Evolutionary conservation across 1,140 invertebrate genomes (phyloP).

Genomic region (Anoplolepis gracilipes): DNA sequence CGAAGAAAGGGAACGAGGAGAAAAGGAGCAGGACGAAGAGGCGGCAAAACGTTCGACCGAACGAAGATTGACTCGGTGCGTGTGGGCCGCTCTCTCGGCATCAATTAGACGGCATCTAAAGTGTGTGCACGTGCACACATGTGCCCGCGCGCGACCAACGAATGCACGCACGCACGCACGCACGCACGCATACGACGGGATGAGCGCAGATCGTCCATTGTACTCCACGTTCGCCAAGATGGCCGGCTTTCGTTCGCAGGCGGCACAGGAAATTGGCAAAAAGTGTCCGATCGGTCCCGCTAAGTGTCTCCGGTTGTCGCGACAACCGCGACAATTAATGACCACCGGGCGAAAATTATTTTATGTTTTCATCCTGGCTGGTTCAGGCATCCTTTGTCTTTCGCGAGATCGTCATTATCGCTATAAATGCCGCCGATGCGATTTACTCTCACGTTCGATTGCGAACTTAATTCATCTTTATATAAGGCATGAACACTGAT

Average conservation of each 20-base stretch:
- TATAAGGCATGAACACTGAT: not conserved
- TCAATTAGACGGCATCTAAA: conserved; percentile 77
- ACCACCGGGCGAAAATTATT: conserved; percentile 77
- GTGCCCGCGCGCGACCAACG: conserved; percentile 22
- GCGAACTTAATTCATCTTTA: not conserved
- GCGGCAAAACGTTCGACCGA: conserved; percentile 70
- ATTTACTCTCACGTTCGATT: not conserved
- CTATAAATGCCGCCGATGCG: not conserved
- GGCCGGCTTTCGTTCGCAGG: conserved; percentile 55
- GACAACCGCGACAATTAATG: conserved; percentile 77
- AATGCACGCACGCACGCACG: conserved; percentile 29
- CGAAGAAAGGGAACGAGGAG: conserved; percentile 10
- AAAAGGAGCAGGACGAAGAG: conserved; percentile 54
- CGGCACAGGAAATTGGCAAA: conserved; percentile 68
- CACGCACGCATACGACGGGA: conserved; percentile 29
- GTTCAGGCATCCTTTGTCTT: not conserved
- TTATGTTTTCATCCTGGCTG: conserved; percentile 79
- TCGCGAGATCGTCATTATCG: not conserved
- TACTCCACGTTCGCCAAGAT: conserved; percentile 70
- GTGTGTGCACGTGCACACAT: conserved; percentile 64
- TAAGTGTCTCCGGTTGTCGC: conserved; percentile 67
- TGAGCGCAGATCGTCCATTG: conserved; percentile 66
- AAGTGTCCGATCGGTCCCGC: conserved; percentile 60
- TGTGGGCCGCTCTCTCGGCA: conserved; percentile 77
- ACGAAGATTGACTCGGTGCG: conserved; percentile 78